Base-by-base conservation (phyloP, 2,888 invertebrate genomes). In the Siphlonurus alternatus region DNA sequence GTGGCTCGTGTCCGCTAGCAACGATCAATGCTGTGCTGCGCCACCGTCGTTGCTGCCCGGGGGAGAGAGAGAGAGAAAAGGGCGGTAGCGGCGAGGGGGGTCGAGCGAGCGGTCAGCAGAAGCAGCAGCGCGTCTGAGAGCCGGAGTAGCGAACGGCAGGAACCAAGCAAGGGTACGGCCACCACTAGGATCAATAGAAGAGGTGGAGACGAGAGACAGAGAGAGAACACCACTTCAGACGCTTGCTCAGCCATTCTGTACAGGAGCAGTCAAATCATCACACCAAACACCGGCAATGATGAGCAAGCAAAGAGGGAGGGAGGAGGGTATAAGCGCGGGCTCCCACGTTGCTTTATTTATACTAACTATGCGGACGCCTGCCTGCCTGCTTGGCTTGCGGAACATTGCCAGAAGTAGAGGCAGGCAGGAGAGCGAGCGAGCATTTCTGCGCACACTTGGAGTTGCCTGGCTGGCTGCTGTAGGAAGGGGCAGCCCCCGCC, bases 91-190 rank as follows among this genome's bases (percentile, higher is more conserved):
- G 60, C 23, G 51, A 23, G 23, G 53, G n/a, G 22, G 23, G 22
- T 38, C 23, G 22, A 53, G 61, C 53, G 54, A 15, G 61, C 53
- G 54, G 38, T 38, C 38, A 38, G 38, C 38, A 61, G 59, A 25
- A 25, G 64, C 61, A 65, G 67, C 59, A 65, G 66, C 62, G 65
- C 65, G 76, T 71, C 25, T 76, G 76, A 62, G 59, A 25, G 23
- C 38, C 18, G 62, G 62, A 51, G 23, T 59, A 54, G 25, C 25
- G 59, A 23, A 10, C 23, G 61, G n/a, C n/a, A 10, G 3, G 24
- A 25, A 23, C 38, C 25, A 2, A 53, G 62, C 51, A 62, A 23
- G 23, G 53, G 62, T 62, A 53, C 51, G 53, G 53, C 24, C 23
- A 62, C 51, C 51, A 62, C 51, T 22, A 38, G 38, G 38, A 38